Conservation (phyloP, 2,888 invertebrate genomes). For the Boloria selene region DNA sequence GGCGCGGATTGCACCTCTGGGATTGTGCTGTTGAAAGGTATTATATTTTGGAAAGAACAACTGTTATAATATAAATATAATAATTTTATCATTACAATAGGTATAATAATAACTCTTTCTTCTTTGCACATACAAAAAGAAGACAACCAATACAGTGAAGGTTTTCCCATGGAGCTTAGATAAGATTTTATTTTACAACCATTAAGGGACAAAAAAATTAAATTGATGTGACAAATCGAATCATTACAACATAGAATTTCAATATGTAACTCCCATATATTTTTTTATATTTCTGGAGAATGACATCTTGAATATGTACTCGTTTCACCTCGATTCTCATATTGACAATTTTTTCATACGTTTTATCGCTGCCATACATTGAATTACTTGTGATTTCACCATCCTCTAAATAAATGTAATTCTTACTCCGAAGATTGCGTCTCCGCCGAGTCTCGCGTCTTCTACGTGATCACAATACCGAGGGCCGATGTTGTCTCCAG, state of each 20-base stretch:
- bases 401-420: constrained; percentile 78
- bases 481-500: constrained; percentile 64
- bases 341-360: constrained; percentile 48
- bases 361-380: constrained; percentile 67
- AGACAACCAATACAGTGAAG: too few relatives aligned
- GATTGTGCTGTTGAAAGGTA: constrained; percentile 54
- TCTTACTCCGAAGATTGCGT: constrained; percentile 77
- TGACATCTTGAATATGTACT: too few relatives aligned
- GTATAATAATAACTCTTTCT: too few relatives aligned
- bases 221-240: too few relatives aligned
- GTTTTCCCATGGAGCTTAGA: too few relatives aligned
- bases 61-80: constrained; percentile 4
- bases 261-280: too few relatives aligned
- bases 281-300: too few relatives aligned
- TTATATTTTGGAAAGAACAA: constrained; percentile 42
- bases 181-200: too few relatives aligned
- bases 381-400: constrained; percentile 75
- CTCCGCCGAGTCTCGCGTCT: constrained; percentile 62
- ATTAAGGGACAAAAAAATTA: too few relatives aligned
- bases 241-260: too few relatives aligned
- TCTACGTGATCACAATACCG: constrained; percentile 76
- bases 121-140: too few relatives aligned
- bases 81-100: neutral
- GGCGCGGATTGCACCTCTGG: constrained; percentile 63
- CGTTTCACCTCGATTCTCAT: constrained; percentile 34